Evolutionary conservation across 2,888 invertebrate species (phyloP).

Genomic region (Melanargia galathea): DNA sequence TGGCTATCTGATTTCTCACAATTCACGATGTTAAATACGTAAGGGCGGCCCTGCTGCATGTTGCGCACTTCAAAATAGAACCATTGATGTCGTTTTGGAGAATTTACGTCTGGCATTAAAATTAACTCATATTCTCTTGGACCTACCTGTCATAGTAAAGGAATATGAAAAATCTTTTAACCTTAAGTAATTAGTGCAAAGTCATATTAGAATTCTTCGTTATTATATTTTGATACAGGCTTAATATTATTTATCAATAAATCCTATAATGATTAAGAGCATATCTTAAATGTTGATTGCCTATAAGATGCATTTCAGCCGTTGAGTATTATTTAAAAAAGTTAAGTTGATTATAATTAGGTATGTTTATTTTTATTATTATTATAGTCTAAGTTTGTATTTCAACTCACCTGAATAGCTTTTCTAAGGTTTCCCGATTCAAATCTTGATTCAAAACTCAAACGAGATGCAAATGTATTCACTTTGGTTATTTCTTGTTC

Average conservation of each 20-base stretch:
- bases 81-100: slow-evolving; percentile 91
- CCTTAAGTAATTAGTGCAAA: not conserved
- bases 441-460: slow-evolving; percentile 92
- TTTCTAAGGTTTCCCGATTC: slow-evolving; percentile 93
- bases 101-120: slow-evolving; percentile 91
- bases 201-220: too few relatives aligned
- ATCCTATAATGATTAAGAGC: too few relatives aligned
- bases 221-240: too few relatives aligned
- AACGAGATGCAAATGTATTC: slow-evolving; percentile 65
- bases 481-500: slow-evolving; percentile 74
- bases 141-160: slow-evolving; percentile 82
- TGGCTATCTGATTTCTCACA: slow-evolving; percentile 93
- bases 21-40: slow-evolving; percentile 93
- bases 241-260: too few relatives aligned
- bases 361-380: not conserved
- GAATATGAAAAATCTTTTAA: slow-evolving; percentile 26
- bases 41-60: slow-evolving; percentile 86
- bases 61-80: slow-evolving; percentile 94
- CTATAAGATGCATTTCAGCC: too few relatives aligned
- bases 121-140: slow-evolving; percentile 91
- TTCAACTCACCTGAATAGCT: slow-evolving; percentile 85
- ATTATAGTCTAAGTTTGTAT: not conserved
- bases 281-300: too few relatives aligned
- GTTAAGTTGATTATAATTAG: too few relatives aligned
- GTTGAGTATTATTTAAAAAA: too few relatives aligned